phyloP scores from a whole-genome alignment of 2,888 invertebrate genomes.

The Eurytoma californica region DNA sequence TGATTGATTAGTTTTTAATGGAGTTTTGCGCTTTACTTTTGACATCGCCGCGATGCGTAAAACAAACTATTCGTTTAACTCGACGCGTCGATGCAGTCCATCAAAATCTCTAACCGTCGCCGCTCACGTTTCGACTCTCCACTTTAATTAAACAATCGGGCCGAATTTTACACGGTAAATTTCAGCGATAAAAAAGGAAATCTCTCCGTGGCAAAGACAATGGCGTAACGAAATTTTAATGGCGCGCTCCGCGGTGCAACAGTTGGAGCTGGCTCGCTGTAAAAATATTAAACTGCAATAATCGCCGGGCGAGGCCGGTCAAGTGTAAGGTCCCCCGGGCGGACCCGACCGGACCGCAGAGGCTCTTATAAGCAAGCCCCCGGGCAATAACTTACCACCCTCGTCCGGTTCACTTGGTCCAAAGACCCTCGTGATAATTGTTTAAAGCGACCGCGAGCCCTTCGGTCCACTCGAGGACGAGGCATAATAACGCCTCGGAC shows the following conservation, averaged over 20 bases:
- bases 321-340: conserved; percentile 16
- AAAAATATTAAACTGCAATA: conserved; percentile 57
- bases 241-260: conserved; percentile 22
- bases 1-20: conserved; percentile 40
- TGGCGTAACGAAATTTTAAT: conserved; percentile 34
- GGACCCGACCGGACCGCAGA: conserved; percentile 34
- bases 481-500: conserved; percentile 1
- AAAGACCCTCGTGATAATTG: conserved; percentile 71
- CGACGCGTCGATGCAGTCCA: too few relatives aligned
- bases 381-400: conserved; percentile 73
- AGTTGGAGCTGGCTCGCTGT: conserved; percentile 29
- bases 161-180: too few relatives aligned
- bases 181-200: too few relatives aligned
- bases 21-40: conserved; percentile 3
- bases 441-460: conserved; percentile 67
- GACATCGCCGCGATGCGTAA: not conserved
- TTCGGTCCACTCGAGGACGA: conserved; percentile 28
- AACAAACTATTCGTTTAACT: not conserved
- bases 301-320: conserved; percentile 43
- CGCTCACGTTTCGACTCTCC: too few relatives aligned
- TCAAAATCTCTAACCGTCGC: too few relatives aligned
- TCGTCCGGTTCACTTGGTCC: conserved; percentile 60
- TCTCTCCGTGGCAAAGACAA: too few relatives aligned
- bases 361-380: conserved; percentile 66
- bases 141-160: too few relatives aligned